Evolutionary conservation across 2,888 invertebrate species (phyloP).

Genomic region (Alloscopus bannaensis): DNA sequence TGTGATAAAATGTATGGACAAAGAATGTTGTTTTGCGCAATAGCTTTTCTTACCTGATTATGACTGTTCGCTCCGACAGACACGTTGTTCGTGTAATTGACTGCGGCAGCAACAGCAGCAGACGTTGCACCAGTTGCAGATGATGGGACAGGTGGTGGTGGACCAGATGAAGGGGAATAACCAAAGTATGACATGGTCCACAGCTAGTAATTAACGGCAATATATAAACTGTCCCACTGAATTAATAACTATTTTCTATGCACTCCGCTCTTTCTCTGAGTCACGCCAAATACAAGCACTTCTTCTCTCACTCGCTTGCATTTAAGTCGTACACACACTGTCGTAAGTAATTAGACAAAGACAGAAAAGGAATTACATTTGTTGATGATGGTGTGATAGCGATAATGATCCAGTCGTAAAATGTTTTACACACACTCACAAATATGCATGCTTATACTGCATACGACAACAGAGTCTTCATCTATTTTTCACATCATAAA

Average conservation of each 20-base stretch:
- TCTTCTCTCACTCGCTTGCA: background rate
- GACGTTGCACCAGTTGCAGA: slow-evolving; percentile 58
- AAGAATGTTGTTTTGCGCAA: no score
- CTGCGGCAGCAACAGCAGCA: slow-evolving; percentile 53
- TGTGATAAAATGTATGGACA: no score
- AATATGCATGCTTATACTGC: no score
- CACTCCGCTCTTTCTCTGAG: no score
- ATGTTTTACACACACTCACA: slow-evolving; percentile 48
- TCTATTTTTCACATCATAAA: no score
- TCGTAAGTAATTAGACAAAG: slow-evolving; percentile 5
- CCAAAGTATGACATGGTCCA: slow-evolving; percentile 72
- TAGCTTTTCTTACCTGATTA: slow-evolving; percentile 48
- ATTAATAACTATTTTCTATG: background rate
- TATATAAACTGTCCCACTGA: slow-evolving; percentile 11
- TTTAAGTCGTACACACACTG: background rate
- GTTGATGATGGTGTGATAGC: slow-evolving; percentile 41
- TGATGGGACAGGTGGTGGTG: slow-evolving; percentile 68
- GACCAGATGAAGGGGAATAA: slow-evolving; percentile 70
- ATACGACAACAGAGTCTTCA: no score
- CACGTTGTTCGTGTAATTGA: slow-evolving; percentile 62
- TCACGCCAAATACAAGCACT: background rate
- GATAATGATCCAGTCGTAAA: slow-evolving; percentile 57
- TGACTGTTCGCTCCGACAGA: slow-evolving; percentile 57
- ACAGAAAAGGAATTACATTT: slow-evolving; percentile 43
- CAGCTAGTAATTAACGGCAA: slow-evolving; percentile 29